Conservation (phyloP, 1,140 invertebrate species). For the Heliothis subflexa region DNA sequence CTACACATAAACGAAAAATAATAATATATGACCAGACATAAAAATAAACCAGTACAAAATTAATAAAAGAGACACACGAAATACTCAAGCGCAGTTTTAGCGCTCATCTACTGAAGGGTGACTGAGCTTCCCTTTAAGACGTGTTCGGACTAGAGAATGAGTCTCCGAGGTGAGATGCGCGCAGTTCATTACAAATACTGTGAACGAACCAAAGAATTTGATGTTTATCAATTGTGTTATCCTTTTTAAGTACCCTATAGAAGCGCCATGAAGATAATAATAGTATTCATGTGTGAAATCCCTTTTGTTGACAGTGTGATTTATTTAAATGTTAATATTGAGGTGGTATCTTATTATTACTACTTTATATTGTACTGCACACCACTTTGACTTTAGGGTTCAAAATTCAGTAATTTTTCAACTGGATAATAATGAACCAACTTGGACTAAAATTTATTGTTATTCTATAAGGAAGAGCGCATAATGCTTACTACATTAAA, state of each 20-base stretch:
- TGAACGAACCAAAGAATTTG: slow-evolving; percentile 51
- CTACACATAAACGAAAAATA: not conserved
- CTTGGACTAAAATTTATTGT: too few relatives aligned
- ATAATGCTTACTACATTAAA: too few relatives aligned
- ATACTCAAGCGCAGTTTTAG: slow-evolving; percentile 58
- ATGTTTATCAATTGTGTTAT: slow-evolving; percentile 47
- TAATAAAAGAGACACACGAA: slow-evolving; percentile 10
- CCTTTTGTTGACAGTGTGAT: not conserved
- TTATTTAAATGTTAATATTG: slow-evolving; percentile 1
- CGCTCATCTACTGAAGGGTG: slow-evolving; percentile 59
- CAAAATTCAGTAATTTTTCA: too few relatives aligned
- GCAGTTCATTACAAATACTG: slow-evolving; percentile 74
- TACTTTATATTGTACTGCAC: too few relatives aligned
- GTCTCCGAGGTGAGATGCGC: slow-evolving; percentile 69
- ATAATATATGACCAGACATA: not conserved
- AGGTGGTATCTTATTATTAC: not conserved
- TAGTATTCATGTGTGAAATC: not conserved
- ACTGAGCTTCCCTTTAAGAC: slow-evolving; percentile 70
- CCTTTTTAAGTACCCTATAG: slow-evolving; percentile 9
- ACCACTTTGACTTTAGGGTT: too few relatives aligned
- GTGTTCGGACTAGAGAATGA: slow-evolving; percentile 74
- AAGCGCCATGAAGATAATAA: slow-evolving; percentile 8
- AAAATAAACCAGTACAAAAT: slow-evolving; percentile 3
- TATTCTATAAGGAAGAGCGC: too few relatives aligned
- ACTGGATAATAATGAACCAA: too few relatives aligned